Evolutionary conservation across 2,888 invertebrate species (phyloP), one percentile per base, ranked within the genome.

Genomic region (Tachina fera): DNA sequence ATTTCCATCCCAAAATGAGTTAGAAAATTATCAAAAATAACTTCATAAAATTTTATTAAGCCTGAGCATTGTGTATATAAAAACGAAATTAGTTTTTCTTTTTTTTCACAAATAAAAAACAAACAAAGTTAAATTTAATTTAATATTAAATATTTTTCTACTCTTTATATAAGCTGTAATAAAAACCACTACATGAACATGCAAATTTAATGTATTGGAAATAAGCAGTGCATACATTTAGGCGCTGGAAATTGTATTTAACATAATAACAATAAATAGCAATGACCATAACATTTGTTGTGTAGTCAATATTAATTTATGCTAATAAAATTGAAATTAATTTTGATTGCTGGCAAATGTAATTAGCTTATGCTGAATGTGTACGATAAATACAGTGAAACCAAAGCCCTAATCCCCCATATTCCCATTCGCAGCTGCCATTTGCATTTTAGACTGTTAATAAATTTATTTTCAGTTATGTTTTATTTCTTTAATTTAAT

Each of bases 271-370:
- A 74, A 41, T 31, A 61, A 19, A 41, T 11, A 22, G 11, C 9
- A 10, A 58, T 31, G 3, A 16, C 14, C 39, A 45, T n/a, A 16
- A 39, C 47, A 68, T 65, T 65, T 58, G 41, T 39, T 51, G 58
- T 68, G n/a, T n/a, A 78, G 56, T 49, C 78, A 74, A 56, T 63
- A 68, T 78, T 68, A 83, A 78, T 83, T 83, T 78, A 83, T 83
- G 83, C 78, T 78, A 83, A 83, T 74, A 78, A 83, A 74, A 83
- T 78, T 78, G 61, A 83, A 83, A 83, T 78, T 83, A 78, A 78
- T 56, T 68, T 78, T 78, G 78, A 83, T 83, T 83, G 78, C 71
- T 67, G 56, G 65, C 58, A 67, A 76, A 81, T 77, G 65, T 72
- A 80, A 74, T 80, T 74, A 72, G 67, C 41, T 80, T 80, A 56